Evolutionary conservation across 2,797 vertebrate species (phyloP).

Genomic region (Melanitta fusca): DNA sequence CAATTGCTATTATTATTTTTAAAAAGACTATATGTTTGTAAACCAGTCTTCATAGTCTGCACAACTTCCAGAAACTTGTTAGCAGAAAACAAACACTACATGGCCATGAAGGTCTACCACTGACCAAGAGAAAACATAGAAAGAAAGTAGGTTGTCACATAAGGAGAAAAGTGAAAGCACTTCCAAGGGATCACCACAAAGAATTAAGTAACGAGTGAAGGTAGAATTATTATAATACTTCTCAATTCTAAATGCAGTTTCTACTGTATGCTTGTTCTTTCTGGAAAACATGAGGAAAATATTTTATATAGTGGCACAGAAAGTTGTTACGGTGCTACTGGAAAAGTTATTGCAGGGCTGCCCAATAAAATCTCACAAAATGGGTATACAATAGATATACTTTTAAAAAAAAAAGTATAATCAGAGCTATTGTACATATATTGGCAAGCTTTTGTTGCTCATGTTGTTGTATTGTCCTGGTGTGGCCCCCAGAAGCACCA

Average conservation of each 20-base stretch:
- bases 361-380: background rate
- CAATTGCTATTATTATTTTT: too few species aligned
- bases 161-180: background rate
- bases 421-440: background rate
- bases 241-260: background rate
- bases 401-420: background rate
- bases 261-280: background rate
- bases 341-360: too few species aligned
- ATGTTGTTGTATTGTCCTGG: background rate
- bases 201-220: background rate
- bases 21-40: background rate
- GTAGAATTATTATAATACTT: background rate
- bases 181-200: rapidly evolving
- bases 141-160: background rate
- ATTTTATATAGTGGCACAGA: background rate
- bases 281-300: background rate
- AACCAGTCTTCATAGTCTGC: background rate
- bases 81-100: background rate
- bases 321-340: background rate
- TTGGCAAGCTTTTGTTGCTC: too few species aligned
- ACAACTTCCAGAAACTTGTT: background rate
- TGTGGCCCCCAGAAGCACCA: background rate
- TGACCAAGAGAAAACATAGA: background rate
- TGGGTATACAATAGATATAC: background rate
- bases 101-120: background rate